Evolutionary conservation across 2,888 invertebrate genomes (phyloP).

Genomic region (Diaphora mendica): DNA sequence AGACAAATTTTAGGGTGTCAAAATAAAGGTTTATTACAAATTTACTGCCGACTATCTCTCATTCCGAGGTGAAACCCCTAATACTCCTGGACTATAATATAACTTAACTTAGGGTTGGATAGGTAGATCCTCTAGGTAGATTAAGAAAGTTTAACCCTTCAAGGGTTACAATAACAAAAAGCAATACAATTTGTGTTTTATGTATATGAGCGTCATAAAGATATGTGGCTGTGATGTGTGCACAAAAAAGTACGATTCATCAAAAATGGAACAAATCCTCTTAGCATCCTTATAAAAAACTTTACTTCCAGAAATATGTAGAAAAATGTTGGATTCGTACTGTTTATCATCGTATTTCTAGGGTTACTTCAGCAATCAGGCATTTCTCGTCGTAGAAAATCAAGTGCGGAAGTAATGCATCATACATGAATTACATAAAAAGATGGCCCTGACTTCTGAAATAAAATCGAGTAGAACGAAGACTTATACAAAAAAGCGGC

Average conservation of each 20-base stretch:
- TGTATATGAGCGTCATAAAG: background rate
- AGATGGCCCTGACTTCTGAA: background rate
- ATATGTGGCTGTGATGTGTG: background rate
- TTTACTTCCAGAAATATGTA: background rate
- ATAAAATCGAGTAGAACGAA: background rate
- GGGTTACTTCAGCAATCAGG: background rate
- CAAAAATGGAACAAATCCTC: background rate
- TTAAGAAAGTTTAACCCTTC: background rate
- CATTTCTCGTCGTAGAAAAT: background rate
- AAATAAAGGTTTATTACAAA: too few relatives aligned
- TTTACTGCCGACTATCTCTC: too few relatives aligned
- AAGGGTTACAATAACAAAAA: background rate
- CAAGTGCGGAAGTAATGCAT: background rate
- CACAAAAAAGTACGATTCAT: background rate
- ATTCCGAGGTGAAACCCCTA: too few relatives aligned
- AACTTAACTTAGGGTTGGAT: too few relatives aligned
- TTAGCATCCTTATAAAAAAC: background rate
- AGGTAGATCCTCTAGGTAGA: background rate
- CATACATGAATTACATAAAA: background rate
- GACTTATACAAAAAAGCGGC: too few relatives aligned
- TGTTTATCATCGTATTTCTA: background rate
- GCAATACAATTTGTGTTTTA: background rate
- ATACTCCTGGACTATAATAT: too few relatives aligned
- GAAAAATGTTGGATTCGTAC: background rate
- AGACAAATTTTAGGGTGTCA: too few relatives aligned